Evolutionary conservation across 30 jellyfish, hydroid and myxozoan genomes (phyloP).

Genomic region (Nemopilema nomurai): DNA sequence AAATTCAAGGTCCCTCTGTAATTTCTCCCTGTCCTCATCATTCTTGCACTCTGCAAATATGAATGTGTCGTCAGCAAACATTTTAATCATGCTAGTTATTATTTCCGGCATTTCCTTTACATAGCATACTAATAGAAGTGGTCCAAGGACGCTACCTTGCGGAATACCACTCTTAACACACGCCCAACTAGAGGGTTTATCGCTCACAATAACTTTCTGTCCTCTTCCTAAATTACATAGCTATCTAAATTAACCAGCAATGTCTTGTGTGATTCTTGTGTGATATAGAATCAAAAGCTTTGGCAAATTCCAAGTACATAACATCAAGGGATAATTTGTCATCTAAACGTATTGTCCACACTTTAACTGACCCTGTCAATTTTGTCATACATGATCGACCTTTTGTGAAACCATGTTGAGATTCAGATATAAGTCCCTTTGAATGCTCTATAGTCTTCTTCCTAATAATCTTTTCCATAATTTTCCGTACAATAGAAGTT

Average conservation of each 20-base stretch:
- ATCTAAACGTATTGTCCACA: slow-evolving; percentile 47
- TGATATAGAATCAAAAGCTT: slow-evolving; percentile 59
- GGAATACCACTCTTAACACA: slow-evolving; percentile 55
- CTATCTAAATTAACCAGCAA: slow-evolving; percentile 25
- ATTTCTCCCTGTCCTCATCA: slow-evolving; percentile 37
- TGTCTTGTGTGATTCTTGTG: slow-evolving; percentile 61
- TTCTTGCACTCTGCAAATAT: slow-evolving; percentile 30
- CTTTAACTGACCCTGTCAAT: slow-evolving; percentile 40
- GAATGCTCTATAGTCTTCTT: slow-evolving; percentile 25
- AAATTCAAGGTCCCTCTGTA: neutral
- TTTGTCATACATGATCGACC: slow-evolving; percentile 53
- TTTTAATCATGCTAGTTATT: slow-evolving; percentile 3
- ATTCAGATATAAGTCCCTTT: slow-evolving; percentile 24
- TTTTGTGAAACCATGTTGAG: slow-evolving; percentile 44
- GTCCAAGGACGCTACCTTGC: slow-evolving; percentile 67
- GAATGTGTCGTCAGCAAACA: slow-evolving; percentile 53
- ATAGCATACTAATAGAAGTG: slow-evolving; percentile 21
- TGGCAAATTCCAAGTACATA: slow-evolving; percentile 59
- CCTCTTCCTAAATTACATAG: slow-evolving; percentile 42
- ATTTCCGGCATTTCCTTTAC: slow-evolving; percentile 46
- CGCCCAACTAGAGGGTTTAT: slow-evolving; percentile 38
- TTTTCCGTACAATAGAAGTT: too few relatives aligned
- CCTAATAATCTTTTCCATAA: slow-evolving; percentile 48
- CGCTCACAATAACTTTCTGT: slow-evolving; percentile 32
- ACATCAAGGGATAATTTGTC: slow-evolving; percentile 47